phyloP scores from a whole-genome alignment of 2,888 invertebrate genomes.

The Scaptomyza reducta region DNA sequence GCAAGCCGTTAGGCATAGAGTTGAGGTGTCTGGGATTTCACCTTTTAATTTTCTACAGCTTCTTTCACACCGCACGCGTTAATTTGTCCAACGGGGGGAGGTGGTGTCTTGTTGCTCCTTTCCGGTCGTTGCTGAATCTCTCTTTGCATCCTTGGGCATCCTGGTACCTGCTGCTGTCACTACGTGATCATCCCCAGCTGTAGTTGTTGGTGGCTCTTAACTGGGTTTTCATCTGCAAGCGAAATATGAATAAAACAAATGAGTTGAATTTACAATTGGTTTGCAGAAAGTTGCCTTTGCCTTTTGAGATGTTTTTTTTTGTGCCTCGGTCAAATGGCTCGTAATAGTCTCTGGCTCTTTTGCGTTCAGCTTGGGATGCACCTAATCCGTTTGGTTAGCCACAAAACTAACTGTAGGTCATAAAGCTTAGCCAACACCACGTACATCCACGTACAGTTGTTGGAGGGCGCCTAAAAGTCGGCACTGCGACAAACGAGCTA shows the following conservation, averaged over 20 bases:
- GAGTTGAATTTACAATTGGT: slow-evolving; percentile 45
- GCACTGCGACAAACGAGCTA: slow-evolving; percentile 49
- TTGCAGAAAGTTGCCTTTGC: neutral
- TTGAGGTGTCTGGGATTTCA: neutral
- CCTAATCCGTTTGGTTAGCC: slow-evolving; percentile 8
- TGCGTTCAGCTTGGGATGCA: slow-evolving; percentile 3
- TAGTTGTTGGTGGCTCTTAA: slow-evolving; percentile 6
- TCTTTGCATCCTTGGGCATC: slow-evolving; percentile 8
- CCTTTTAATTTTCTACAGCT: slow-evolving; percentile 27
- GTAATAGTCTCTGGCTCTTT: neutral
- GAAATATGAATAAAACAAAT: slow-evolving; percentile 52
- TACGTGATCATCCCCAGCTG: slow-evolving; percentile 27
- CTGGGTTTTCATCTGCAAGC: slow-evolving; percentile 47
- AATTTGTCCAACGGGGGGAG: slow-evolving; percentile 37
- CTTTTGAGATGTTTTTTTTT: neutral
- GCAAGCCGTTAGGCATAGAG: slow-evolving; percentile 15
- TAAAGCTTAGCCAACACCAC: neutral
- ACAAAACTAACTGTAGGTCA: slow-evolving; percentile 29
- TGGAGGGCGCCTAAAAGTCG: slow-evolving; percentile 25
- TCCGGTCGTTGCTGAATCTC: slow-evolving; percentile 1
- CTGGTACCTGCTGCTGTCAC: slow-evolving; percentile 11
- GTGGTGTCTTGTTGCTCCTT: neutral
- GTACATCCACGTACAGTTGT: slow-evolving; percentile 18
- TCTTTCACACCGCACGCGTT: slow-evolving; percentile 31
- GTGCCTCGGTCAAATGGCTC: slow-evolving; percentile 27